Evolutionary conservation across 2,113 vertebrate species (phyloP).

Genomic region (Pedionomus torquatus): DNA sequence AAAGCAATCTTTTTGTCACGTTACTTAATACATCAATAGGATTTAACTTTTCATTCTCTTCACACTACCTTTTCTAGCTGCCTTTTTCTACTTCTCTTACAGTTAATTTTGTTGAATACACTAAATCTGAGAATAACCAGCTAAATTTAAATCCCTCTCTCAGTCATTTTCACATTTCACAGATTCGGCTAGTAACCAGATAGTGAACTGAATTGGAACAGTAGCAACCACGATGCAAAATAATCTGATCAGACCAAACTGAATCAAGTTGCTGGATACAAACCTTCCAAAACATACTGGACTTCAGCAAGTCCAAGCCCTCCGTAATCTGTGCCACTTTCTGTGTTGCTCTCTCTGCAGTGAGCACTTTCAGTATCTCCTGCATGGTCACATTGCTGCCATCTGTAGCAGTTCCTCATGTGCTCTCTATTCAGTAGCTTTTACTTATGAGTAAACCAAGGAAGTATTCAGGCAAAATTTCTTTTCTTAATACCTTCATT

Average conservation of each 20-base stretch:
- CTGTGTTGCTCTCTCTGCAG: neutral
- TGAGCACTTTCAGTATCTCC: fast-evolving
- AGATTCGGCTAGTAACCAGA: neutral
- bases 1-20: neutral
- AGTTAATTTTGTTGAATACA: neutral
- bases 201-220: neutral
- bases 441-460: neutral
- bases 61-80: neutral
- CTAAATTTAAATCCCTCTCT: neutral
- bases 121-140: neutral
- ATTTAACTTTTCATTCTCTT: neutral
- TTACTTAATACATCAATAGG: neutral
- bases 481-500: neutral
- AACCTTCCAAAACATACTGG: neutral
- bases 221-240: neutral
- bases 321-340: neutral
- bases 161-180: neutral
- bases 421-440: neutral
- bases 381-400: neutral
- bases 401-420: neutral
- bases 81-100: neutral
- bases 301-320: neutral
- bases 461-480: neutral
- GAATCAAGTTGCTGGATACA: neutral
- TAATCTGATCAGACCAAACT: neutral